Evolutionary conservation across 2,797 vertebrate species (phyloP), one percentile per base, ranked within the genome.

Genomic region (Enteromius unitaeniatus): DNA sequence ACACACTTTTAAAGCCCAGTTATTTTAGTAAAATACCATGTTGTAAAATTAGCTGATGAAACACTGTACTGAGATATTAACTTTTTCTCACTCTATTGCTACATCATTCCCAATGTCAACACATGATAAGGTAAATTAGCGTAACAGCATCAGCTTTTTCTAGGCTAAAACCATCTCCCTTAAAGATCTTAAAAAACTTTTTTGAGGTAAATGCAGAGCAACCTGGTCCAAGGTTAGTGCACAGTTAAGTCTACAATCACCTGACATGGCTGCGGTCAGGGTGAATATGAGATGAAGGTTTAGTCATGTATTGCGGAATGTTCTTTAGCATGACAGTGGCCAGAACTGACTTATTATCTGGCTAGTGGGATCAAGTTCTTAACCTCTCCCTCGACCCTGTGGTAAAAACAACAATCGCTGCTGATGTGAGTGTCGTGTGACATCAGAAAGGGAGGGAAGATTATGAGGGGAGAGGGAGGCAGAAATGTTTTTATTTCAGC

Each of bases 341-440:
- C 93, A 93, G 91, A 93, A 90, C 93, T 89, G 51, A 90, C 89
- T 89, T 90, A 92, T 94, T 93, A 95, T 95, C 93, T 93, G 88
- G 72, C 79, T 84, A 91, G 88, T 91, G 90, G 92, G 93, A 93
- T 95, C 92, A 93, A 93, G 93, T 94, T 94, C 93, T 95, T 95
- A 95, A 94, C 95, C 94, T 93, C 90, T 91, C 74, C 86, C 83
- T 84, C 85, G 90, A 94, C 93, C 94, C 89, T 65, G 84, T 90
- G 89, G 90, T 93, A 93, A 94, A 93, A 93, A 93, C 92, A 94
- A 93, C 92, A 94, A 90, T 90, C 90, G 87, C 90, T 81, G 91
- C 91, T 93, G 93, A 93, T 93, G 92, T 92, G 89, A 86, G 90
- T 85, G 91, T 92, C 92, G 91, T 82, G 90, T 90, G 51, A 88